Evolutionary conservation across 2,888 invertebrate species (phyloP).

Genomic region (Pyrochroa serraticornis): DNA sequence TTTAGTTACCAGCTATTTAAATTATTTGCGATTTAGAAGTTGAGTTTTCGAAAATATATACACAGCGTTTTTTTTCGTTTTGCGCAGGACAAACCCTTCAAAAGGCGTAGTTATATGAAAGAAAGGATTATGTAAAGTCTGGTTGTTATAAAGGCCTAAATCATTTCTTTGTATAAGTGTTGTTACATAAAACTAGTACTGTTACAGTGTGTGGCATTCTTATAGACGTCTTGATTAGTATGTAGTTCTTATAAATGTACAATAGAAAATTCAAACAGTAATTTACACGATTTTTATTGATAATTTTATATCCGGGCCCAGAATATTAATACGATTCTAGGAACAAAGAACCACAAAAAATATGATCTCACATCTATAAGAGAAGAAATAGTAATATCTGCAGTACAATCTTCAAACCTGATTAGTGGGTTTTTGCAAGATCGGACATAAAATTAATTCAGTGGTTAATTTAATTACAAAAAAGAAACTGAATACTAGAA

Average conservation of each 20-base stretch:
- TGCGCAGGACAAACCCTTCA: neutral
- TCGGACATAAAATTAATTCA: too few relatives aligned
- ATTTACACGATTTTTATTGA: slow-evolving; percentile 1
- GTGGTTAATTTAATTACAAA: too few relatives aligned
- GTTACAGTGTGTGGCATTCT: slow-evolving; percentile 50
- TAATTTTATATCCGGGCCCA: too few relatives aligned
- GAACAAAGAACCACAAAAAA: too few relatives aligned
- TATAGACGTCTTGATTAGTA: slow-evolving; percentile 49
- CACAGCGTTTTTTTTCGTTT: neutral
- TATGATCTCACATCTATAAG: too few relatives aligned
- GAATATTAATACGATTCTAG: too few relatives aligned
- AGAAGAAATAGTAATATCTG: too few relatives aligned
- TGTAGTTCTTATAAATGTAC: slow-evolving; percentile 52
- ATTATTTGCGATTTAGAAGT: neutral
- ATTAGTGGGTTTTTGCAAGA: too few relatives aligned
- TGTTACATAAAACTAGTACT: slow-evolving; percentile 49
- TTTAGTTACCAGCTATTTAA: slow-evolving; percentile 8
- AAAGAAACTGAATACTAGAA: too few relatives aligned
- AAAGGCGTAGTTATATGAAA: neutral
- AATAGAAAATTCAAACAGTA: slow-evolving; percentile 41
- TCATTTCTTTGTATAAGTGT: slow-evolving; percentile 51
- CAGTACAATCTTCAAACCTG: too few relatives aligned
- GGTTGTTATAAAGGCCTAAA: slow-evolving; percentile 49
- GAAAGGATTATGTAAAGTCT: slow-evolving; percentile 22
- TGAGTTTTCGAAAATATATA: neutral